phyloP scores from a whole-genome alignment of 2,113 vertebrate species.

The Mirounga angustirostris region DNA sequence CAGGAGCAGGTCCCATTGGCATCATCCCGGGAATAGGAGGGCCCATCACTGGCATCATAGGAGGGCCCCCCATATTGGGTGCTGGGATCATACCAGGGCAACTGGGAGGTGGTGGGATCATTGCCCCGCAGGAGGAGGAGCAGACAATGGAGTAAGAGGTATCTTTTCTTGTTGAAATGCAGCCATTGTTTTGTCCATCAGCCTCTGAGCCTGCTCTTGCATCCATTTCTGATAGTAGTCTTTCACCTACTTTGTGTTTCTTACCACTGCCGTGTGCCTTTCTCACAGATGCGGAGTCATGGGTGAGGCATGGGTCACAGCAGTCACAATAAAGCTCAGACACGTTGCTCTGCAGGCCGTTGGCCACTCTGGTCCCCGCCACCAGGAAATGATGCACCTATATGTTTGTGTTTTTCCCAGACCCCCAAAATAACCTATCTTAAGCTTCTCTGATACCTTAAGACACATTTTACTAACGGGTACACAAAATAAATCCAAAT shows the following conservation, averaged over 20 bases:
- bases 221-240: conserved; percentile 91
- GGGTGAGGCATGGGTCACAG: conserved; percentile 91
- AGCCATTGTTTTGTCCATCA: conserved; percentile 95
- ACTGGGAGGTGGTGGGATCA: no score
- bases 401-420: not conserved
- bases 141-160: not conserved
- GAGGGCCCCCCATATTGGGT: not conserved
- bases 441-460: not conserved
- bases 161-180: not conserved
- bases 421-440: not conserved
- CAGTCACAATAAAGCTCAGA: conserved; percentile 92
- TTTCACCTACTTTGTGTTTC: conserved; percentile 96
- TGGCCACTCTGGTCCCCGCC: no score
- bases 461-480: not conserved
- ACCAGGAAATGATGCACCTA: not conserved
- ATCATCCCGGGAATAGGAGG: not conserved
- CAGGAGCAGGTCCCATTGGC: not conserved
- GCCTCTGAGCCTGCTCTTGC: conserved; percentile 89
- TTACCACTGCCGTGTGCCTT: conserved; percentile 95
- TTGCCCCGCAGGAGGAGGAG: not conserved
- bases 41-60: not conserved
- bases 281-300: conserved; percentile 93
- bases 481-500: not conserved
- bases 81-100: not conserved
- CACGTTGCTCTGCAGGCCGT: no score